A percentile compares a stretch with the other conserved stretches of the same genome.
Conservation (phyloP, 2,797 vertebrate genomes). For the Numenius phaeopus region DNA sequence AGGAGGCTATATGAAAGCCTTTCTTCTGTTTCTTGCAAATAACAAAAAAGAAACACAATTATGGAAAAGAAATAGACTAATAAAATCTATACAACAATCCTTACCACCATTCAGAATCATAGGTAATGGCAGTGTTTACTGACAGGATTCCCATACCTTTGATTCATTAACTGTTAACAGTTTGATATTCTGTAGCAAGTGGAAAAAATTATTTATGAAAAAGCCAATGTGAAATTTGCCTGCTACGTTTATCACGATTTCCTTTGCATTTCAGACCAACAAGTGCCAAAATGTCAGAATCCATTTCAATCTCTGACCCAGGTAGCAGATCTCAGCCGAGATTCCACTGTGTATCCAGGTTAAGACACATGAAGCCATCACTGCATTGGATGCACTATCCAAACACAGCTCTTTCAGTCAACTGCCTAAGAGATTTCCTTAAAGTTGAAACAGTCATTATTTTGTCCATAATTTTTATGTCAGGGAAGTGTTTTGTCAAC, state of each 20-base stretch:
- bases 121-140: neutral
- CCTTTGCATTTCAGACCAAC: neutral
- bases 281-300: neutral
- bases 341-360: neutral
- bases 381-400: neutral
- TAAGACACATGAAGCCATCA: rapidly evolving
- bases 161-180: neutral
- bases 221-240: neutral
- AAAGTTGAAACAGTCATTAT: neutral
- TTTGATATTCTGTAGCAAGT: neutral
- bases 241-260: neutral
- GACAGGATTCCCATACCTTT: neutral
- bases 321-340: neutral
- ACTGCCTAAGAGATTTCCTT: neutral
- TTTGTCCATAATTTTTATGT: neutral
- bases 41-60: neutral
- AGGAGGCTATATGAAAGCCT: neutral
- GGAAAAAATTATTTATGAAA: neutral
- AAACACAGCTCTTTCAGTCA: neutral
- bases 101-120: neutral
- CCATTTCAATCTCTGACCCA: neutral
- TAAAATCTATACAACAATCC: neutral
- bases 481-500: neutral
- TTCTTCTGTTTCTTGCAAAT: neutral
- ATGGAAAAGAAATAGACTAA: neutral